A percentile compares a stretch with the other conserved stretches of the same genome.
These are phyloP conservation scores for Dryoscopus gambensis DNA, from an alignment of 2,113 vertebrate genomes.

Conservation along the genomic window DNA sequence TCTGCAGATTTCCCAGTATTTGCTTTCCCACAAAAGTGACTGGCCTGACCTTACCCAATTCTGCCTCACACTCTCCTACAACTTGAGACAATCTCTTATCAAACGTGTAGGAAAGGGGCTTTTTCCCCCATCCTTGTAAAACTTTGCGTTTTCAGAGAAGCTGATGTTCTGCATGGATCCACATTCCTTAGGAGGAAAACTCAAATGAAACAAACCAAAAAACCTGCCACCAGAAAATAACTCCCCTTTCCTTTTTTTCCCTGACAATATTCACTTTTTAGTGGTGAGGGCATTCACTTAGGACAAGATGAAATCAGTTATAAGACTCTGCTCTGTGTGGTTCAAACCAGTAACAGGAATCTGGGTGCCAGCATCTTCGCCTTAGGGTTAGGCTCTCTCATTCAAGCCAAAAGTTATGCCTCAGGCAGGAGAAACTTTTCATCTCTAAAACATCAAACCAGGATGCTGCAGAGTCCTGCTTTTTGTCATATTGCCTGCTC, in stretches of 20 bases:
- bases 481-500: neutral
- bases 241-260: neutral
- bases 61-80: neutral
- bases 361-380: neutral
- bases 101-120: neutral
- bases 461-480: neutral
- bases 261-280: neutral
- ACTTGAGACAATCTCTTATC: neutral
- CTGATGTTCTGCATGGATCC: neutral
- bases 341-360: neutral
- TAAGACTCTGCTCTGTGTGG: neutral
- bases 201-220: neutral
- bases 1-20: neutral
- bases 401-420: conserved; percentile 31
- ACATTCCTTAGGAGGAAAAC: neutral
- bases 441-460: conserved; percentile 7
- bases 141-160: neutral
- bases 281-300: neutral
- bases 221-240: neutral
- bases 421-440: neutral
- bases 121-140: neutral
- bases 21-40: neutral
- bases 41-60: neutral
- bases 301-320: neutral
- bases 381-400: neutral